Base-by-base conservation (phyloP, 2,888 invertebrate genomes). In the Hyppa rectilinea region DNA sequence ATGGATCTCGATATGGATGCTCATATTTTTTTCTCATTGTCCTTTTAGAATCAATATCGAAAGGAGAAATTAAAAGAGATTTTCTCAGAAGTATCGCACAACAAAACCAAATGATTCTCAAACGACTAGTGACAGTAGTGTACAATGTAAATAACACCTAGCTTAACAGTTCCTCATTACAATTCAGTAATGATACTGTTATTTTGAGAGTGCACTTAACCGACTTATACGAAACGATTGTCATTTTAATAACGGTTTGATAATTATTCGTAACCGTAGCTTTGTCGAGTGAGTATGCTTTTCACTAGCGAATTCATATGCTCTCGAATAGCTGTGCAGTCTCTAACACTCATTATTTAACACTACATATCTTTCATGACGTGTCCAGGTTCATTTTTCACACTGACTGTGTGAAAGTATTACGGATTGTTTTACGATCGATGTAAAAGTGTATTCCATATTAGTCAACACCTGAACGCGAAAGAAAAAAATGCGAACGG, bases 191-290 rank as follows among this genome's bases (percentile, higher is more conserved):
- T 10, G 12, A 36, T 36, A 72, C 75, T 31, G 75, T 78, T 62
- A 36, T 9, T 43, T 52, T 6, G n/a, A 61, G 47, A 72, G 47
- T n/a, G 45, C 38, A 43, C 61, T 72, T 58, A 71, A 72, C 75
- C 78, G 47, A 71, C 50, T 61, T 52, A 38, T 63, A 2, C n/a
- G 14, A 71, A 62, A 40, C 17, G 36, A 69, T 66, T 55, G 65
- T 65, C 40, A 62, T 36, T 65, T 52, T 26, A 36, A 43, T 61
- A 76, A 77, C 78, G 45, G 75, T 74, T 49, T 9, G 23, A 23
- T 75, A 69, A 69, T 69, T 55, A 38, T 60, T 69, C 52, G 14
- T 10, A 36, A 50, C 23, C 7, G 45, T 52, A 12, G 17, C 17
- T 26, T 75, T 60, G 34, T 36, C 75, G 23, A 56, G 36, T 40